Evolutionary conservation across 1,140 invertebrate genomes (phyloP).

Genomic region (Elysia chlorotica): DNA sequence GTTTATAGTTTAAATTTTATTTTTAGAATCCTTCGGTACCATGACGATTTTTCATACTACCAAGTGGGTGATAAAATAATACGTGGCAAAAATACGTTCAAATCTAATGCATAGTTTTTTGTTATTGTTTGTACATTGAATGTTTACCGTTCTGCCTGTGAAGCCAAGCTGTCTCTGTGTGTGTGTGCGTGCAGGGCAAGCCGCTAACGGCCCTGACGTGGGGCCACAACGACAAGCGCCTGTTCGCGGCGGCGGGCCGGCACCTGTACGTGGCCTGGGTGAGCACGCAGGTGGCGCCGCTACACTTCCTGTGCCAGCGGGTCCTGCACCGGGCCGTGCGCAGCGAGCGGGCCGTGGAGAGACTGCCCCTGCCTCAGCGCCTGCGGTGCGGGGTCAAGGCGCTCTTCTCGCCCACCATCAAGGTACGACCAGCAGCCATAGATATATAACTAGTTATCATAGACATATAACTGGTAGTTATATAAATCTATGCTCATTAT

Average conservation of each 20-base stretch:
- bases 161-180: too few relatives aligned
- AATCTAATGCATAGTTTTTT: too few relatives aligned
- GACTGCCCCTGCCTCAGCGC: constrained; percentile 82
- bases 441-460: too few relatives aligned
- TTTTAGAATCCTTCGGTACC: too few relatives aligned
- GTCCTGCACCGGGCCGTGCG: constrained; percentile 69
- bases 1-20: too few relatives aligned
- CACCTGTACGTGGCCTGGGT: constrained; percentile 88
- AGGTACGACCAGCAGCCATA: constrained; percentile 76
- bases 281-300: constrained; percentile 79
- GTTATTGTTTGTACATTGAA: too few relatives aligned
- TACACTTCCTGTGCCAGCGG: constrained; percentile 85
- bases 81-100: too few relatives aligned
- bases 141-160: too few relatives aligned
- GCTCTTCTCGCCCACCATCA: constrained; percentile 93
- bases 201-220: constrained; percentile 92
- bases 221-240: constrained; percentile 94
- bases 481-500: too few relatives aligned
- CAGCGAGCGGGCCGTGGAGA: constrained; percentile 66
- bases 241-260: constrained; percentile 90
- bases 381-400: constrained; percentile 83
- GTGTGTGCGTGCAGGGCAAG: constrained; percentile 69
- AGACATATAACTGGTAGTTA: too few relatives aligned
- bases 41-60: too few relatives aligned
- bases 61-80: too few relatives aligned